Evolutionary conservation across 1,140 invertebrate species (phyloP).

Genomic region (Homarus americanus): DNA sequence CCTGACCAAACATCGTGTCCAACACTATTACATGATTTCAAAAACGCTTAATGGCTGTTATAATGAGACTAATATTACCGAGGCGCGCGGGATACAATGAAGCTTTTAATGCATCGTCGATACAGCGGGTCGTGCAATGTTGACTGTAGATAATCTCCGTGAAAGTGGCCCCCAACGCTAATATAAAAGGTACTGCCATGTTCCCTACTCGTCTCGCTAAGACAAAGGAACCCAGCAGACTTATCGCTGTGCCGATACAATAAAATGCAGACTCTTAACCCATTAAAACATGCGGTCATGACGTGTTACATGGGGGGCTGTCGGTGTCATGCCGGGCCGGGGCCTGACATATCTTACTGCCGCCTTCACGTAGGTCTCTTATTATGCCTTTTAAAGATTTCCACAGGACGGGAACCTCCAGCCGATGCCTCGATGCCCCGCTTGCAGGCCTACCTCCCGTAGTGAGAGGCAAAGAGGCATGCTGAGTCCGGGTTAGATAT

Average conservation of each 20-base stretch:
- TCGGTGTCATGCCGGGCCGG: constrained; percentile 18
- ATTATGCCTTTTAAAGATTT: constrained; percentile 8
- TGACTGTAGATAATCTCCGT: neutral
- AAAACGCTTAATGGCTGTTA: neutral
- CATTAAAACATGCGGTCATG: constrained; percentile 33
- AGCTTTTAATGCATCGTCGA: neutral
- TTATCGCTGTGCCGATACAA: constrained; percentile 16
- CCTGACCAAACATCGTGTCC: neutral
- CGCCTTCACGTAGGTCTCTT: neutral
- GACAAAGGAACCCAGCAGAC: constrained; percentile 43
- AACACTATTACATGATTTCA: neutral
- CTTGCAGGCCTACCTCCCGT: too few species aligned
- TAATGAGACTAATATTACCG: neutral
- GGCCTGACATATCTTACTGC: constrained; percentile 40
- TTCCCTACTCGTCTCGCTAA: neutral
- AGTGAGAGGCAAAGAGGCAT: constrained; percentile 21
- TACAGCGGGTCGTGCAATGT: neutral
- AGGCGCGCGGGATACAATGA: neutral
- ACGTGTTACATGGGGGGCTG: constrained; percentile 24
- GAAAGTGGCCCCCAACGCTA: neutral
- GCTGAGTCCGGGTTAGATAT: neutral
- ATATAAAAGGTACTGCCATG: neutral
- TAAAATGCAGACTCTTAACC: constrained; percentile 17
- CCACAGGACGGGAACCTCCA: neutral
- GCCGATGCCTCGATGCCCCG: too few species aligned